A percentile compares a stretch with the other conserved stretches of the same genome.
Evolutionary conservation across 2,797 vertebrate genomes (phyloP).

Genomic region (Peromyscus eremicus): DNA sequence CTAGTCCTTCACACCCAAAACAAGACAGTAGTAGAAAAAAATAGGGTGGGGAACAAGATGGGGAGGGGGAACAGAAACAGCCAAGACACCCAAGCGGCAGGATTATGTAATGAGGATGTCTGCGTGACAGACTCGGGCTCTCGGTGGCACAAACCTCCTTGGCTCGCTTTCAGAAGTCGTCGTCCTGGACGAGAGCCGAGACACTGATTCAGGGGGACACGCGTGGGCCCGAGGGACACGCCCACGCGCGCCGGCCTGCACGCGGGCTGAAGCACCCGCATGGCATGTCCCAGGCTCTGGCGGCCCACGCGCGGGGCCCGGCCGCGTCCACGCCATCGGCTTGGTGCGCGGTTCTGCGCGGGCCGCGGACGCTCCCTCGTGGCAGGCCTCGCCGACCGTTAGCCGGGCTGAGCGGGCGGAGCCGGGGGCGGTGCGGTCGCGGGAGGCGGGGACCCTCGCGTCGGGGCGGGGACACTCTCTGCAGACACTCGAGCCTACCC

Average conservation of each 20-base stretch:
- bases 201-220: not conserved
- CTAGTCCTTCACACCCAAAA: slow-evolving; percentile 73
- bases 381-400: slow-evolving; percentile 75
- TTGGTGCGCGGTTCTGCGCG: slow-evolving; percentile 32
- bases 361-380: slow-evolving; percentile 80
- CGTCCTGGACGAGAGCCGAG: slow-evolving; percentile 53
- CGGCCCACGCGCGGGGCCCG: not conserved
- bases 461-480: not conserved
- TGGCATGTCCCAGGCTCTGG: too few species aligned
- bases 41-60: not conserved
- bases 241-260: not conserved
- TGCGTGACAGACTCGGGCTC: slow-evolving; percentile 68
- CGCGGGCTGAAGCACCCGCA: not conserved
- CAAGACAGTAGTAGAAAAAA: not conserved
- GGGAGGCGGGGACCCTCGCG: slow-evolving; percentile 42
- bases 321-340: not conserved
- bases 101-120: slow-evolving; percentile 72
- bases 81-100: not conserved
- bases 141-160: slow-evolving; percentile 56
- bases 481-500: not conserved
- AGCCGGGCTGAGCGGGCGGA: slow-evolving; percentile 60
- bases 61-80: not conserved
- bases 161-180: slow-evolving; percentile 68
- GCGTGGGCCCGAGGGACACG: not conserved
- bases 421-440: slow-evolving; percentile 65